phyloP scores from a whole-genome alignment of 2,797 vertebrate genomes.

The Paratrypauchen microcephalus region DNA sequence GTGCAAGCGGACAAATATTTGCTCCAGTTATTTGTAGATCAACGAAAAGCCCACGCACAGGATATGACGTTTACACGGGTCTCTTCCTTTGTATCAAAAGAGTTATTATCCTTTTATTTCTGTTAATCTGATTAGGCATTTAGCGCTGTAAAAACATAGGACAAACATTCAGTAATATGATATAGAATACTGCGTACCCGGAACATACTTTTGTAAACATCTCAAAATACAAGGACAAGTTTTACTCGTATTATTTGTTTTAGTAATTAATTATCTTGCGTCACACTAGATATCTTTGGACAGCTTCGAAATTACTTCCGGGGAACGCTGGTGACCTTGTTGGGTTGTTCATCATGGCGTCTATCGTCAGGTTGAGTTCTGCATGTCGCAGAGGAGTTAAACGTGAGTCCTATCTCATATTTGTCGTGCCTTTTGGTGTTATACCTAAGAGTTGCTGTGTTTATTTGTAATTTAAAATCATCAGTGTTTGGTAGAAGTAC shows the following conservation, averaged over 20 bases:
- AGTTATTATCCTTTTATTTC: not conserved
- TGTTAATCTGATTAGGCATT: too few species aligned
- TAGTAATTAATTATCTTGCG: not conserved
- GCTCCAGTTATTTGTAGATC: constrained; percentile 20
- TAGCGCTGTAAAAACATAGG: too few species aligned
- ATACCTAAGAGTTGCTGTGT: not conserved
- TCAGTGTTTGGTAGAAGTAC: not conserved
- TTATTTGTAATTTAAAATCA: not conserved
- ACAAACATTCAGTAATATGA: too few species aligned
- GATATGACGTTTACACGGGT: constrained; percentile 4
- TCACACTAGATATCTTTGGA: constrained; percentile 21
- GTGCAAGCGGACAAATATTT: accelerated
- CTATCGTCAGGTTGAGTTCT: constrained; percentile 71
- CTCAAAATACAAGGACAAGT: too few species aligned
- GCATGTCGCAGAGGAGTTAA: constrained; percentile 72
- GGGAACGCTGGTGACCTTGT: constrained; percentile 75
- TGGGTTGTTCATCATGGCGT: constrained; percentile 74
- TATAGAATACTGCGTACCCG: too few species aligned
- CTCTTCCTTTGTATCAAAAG: not conserved
- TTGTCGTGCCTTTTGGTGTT: not conserved
- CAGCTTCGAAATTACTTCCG: constrained; percentile 58
- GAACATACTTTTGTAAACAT: too few species aligned
- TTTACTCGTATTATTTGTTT: too few species aligned
- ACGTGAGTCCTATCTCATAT: constrained; percentile 64
- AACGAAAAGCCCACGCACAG: not conserved